phyloP scores from a whole-genome alignment of 2,888 invertebrate species.

The Drosophila melanosoma region DNA sequence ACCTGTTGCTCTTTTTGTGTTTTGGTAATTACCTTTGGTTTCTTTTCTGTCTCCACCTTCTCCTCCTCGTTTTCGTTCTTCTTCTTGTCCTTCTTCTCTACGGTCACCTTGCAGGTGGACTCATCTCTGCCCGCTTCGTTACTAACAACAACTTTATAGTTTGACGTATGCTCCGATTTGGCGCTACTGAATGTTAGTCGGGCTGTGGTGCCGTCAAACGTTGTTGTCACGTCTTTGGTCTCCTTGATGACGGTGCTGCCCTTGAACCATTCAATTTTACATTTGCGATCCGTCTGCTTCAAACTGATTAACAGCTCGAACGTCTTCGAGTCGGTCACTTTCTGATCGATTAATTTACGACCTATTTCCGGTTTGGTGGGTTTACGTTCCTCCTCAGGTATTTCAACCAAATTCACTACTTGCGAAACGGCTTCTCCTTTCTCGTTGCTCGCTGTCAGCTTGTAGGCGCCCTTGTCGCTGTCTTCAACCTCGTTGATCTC shows the following conservation, averaged over 20 bases:
- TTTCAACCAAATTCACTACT: conserved; percentile 93
- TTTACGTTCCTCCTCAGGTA: conserved; percentile 91
- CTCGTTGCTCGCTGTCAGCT: conserved; percentile 95
- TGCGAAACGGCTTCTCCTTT: conserved; percentile 97
- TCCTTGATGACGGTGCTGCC: conserved; percentile 91
- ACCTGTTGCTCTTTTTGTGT: conserved; percentile 12
- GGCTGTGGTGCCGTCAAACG: conserved; percentile 93
- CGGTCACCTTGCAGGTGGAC: conserved; percentile 93
- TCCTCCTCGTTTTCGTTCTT: conserved; percentile 86
- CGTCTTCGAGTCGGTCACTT: conserved; percentile 90
- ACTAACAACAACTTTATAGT: conserved; percentile 93
- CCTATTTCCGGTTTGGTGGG: conserved; percentile 92
- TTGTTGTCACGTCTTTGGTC: conserved; percentile 91
- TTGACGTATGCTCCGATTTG: conserved; percentile 91
- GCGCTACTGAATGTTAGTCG: conserved; percentile 91
- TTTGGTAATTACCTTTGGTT: conserved; percentile 84
- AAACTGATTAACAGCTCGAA: conserved; percentile 92
- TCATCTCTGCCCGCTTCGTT: conserved; percentile 97
- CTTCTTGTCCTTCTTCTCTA: conserved; percentile 87
- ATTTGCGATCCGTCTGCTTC: conserved; percentile 91
- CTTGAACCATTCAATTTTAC: conserved; percentile 94
- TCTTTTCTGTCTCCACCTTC: conserved; percentile 84
- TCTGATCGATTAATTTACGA: conserved; percentile 90
- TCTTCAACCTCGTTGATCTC: conserved; percentile 94
- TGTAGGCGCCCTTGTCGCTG: conserved; percentile 94